phyloP scores from a whole-genome alignment of 2,888 invertebrate species.

The Leptopterna dolabrata region DNA sequence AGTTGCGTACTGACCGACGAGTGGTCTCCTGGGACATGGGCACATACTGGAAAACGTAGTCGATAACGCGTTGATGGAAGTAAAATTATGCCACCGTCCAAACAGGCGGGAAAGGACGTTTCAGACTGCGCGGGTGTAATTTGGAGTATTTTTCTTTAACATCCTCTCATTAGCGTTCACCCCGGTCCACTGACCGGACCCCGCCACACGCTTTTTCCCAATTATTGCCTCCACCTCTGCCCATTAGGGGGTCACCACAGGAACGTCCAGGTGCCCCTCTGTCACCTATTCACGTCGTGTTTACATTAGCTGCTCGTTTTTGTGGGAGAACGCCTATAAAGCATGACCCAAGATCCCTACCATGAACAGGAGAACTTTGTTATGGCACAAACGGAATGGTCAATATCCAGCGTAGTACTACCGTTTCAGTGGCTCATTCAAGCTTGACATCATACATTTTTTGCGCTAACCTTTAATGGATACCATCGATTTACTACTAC shows the following conservation, averaged over 20 bases:
- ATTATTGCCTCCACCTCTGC: neutral
- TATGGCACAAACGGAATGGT: too few relatives aligned
- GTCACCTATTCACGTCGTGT: neutral
- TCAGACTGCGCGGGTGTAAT: neutral
- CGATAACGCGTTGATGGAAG: neutral
- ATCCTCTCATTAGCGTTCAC: neutral
- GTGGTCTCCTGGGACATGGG: too few relatives aligned
- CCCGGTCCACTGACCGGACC: neutral
- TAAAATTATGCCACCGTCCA: neutral
- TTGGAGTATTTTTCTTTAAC: slow-evolving; percentile 1
- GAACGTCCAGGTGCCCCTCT: neutral
- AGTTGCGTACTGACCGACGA: too few relatives aligned
- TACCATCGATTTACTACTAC: too few relatives aligned
- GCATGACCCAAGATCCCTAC: too few relatives aligned
- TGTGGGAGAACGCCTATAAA: neutral
- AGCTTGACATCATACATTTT: too few relatives aligned
- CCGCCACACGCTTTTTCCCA: neutral
- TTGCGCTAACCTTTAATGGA: too few relatives aligned
- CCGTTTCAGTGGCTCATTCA: too few relatives aligned
- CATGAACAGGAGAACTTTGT: too few relatives aligned
- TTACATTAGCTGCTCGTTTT: neutral
- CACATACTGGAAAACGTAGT: too few relatives aligned
- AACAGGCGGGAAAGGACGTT: neutral
- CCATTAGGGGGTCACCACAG: neutral
- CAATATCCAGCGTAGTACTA: too few relatives aligned